Evolutionary conservation across 1,140 invertebrate genomes (phyloP).

Genomic region (Eriocheir sinensis): DNA sequence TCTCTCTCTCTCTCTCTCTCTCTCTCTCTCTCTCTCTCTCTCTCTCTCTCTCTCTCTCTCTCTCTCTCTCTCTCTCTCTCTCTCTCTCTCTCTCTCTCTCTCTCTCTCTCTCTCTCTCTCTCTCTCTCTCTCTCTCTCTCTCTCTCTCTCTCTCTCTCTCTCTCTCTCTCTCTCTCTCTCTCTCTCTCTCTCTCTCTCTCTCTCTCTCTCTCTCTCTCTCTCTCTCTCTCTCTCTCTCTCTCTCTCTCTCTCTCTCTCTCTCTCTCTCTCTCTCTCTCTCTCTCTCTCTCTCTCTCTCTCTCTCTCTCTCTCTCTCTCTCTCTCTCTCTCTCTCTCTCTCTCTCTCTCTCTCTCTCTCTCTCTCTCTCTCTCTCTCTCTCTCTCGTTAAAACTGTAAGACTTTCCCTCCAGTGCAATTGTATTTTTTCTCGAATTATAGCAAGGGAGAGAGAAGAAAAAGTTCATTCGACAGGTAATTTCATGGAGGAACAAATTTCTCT

Average conservation of each 20-base stretch:
- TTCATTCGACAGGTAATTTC: neutral
- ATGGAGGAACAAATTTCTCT: neutral
- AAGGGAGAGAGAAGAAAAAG: neutral
- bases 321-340: neutral
- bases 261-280: neutral
- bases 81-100: too few species aligned
- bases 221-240: constrained; percentile 4
- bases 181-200: neutral
- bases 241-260: constrained; percentile 4
- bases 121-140: constrained; percentile 5
- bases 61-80: neutral
- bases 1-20: too few species aligned
- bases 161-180: constrained; percentile 5
- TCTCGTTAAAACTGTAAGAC: neutral
- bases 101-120: neutral
- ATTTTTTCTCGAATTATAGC: neutral
- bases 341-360: constrained; percentile 14
- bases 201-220: neutral
- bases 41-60: constrained; percentile 4
- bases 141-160: constrained; percentile 3
- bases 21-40: neutral
- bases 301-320: neutral
- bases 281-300: too few species aligned
- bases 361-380: neutral
- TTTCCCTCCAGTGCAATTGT: neutral